Evolutionary conservation across 1,140 invertebrate species (phyloP), one percentile per base, ranked within the genome.

Genomic region (Heliconius eleuchia): DNA sequence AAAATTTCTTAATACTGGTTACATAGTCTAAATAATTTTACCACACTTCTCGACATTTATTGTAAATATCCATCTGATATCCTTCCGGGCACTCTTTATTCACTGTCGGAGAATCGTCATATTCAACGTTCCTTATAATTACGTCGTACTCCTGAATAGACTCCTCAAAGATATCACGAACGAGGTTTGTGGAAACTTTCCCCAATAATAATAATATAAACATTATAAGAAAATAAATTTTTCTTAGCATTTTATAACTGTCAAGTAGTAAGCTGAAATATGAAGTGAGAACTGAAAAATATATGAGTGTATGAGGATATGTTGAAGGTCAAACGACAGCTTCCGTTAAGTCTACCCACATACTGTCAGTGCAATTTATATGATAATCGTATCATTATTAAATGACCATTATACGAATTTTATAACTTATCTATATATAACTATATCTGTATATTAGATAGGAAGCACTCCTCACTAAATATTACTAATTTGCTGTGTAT

Each of bases 31-130:
- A 52, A 37, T 19, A n/a, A 2, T 39, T 42, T 84, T 81, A 88
- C 91, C 91, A 93, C n/a, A 92, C 89, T 80, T 92, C 89, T 34
- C 91, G 85, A 50, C 91, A 93, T 52, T 84, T 76, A 27, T 87
- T 87, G 19, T 75, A 78, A 52, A 85, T 42, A 73, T 92, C 91
- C 75, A 87, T 50, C 66, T 84, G 74, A n/a, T 81, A 87, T 57
- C 89, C 91, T 18, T 85, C 81, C 3, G 87, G 87, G 60, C 91
- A 92, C 8, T 46, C 77, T 9, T 34, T 50, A 2, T 70, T 46
- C 52, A 78, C 71, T 27, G 86, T 78, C 7, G 89, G 87, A 9
- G 90, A 91, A 72, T 92, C 89, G 50, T 89, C 87, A 71, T 83
- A 84, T 42, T 84, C 50, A 11, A 85, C 74, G 80, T 82, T 83